Conservation (phyloP, 2,888 invertebrate genomes). For the Oligia latruncula region DNA sequence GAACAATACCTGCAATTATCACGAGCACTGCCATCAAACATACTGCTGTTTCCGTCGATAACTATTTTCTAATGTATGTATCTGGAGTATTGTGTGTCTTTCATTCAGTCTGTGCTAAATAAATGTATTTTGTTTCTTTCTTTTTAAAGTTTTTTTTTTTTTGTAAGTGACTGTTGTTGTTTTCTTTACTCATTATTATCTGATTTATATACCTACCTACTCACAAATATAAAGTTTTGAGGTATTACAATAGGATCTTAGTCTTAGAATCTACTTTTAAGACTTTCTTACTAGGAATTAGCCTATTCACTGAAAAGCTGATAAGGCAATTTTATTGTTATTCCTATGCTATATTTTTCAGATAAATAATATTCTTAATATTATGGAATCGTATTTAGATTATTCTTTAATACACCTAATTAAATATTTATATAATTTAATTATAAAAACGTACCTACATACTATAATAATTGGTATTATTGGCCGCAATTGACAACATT, state of each 20-base stretch:
- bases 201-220: neutral
- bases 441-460: neutral
- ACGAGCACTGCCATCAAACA: slow-evolving; percentile 16
- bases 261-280: neutral
- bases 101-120: neutral
- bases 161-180: too few relatives aligned
- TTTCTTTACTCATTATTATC: neutral
- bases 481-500: slow-evolving; percentile 17
- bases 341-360: neutral
- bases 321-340: slow-evolving; percentile 25
- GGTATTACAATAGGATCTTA: neutral
- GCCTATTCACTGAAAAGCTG: slow-evolving; percentile 12
- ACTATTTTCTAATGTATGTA: neutral
- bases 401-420: slow-evolving; percentile 7
- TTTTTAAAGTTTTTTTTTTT: neutral
- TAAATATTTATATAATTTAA: neutral
- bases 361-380: slow-evolving; percentile 3
- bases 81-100: neutral
- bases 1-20: slow-evolving; percentile 30
- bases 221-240: neutral
- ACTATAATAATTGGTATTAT: slow-evolving; percentile 5
- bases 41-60: slow-evolving; percentile 8
- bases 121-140: neutral
- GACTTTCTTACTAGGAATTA: neutral
- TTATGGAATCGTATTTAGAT: slow-evolving; percentile 16